phyloP scores from a whole-genome alignment of 2,888 invertebrate species.

The Diloba caeruleocephala region DNA sequence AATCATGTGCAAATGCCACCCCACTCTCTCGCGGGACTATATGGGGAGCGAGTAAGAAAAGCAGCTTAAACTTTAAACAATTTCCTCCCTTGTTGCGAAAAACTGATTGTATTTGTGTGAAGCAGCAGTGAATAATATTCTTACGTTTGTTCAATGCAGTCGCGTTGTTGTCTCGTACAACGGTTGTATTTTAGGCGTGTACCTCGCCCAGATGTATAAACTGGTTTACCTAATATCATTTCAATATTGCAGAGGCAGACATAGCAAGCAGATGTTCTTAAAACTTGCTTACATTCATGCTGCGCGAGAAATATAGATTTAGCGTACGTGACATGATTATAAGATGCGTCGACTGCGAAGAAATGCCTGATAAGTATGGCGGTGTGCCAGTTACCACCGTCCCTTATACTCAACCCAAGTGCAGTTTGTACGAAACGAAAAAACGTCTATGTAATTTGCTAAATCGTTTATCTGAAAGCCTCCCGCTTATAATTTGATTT shows the following conservation, averaged over 20 bases:
- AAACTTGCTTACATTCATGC: conserved; percentile 65
- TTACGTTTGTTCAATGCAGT: conserved; percentile 29
- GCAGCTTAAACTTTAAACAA: conserved; percentile 34
- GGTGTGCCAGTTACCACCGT: conserved; percentile 41
- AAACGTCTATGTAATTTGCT: conserved; percentile 41
- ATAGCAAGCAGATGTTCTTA: conserved; percentile 61
- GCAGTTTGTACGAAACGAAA: conserved; percentile 44
- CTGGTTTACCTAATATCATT: conserved; percentile 44
- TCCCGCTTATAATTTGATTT: conserved; percentile 31
- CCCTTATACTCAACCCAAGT: conserved; percentile 29
- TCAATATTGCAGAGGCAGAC: conserved; percentile 47
- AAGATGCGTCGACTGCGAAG: conserved; percentile 37
- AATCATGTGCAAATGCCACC: conserved; percentile 16
- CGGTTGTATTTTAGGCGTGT: conserved; percentile 26
- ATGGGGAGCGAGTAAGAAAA: conserved; percentile 16
- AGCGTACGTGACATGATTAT: conserved; percentile 60
- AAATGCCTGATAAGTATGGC: conserved; percentile 46
- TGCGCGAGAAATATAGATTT: conserved; percentile 63
- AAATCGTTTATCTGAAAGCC: conserved; percentile 33
- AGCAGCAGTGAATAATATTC: conserved; percentile 28
- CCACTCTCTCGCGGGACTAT: conserved; percentile 16
- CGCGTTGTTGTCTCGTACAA: conserved; percentile 8
- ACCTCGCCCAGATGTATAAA: conserved; percentile 12
- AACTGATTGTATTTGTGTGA: conserved; percentile 29
- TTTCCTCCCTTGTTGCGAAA: conserved; percentile 22